Evolutionary conservation across 2,888 invertebrate genomes (phyloP).

Genomic region (Ectobius pallidus): DNA sequence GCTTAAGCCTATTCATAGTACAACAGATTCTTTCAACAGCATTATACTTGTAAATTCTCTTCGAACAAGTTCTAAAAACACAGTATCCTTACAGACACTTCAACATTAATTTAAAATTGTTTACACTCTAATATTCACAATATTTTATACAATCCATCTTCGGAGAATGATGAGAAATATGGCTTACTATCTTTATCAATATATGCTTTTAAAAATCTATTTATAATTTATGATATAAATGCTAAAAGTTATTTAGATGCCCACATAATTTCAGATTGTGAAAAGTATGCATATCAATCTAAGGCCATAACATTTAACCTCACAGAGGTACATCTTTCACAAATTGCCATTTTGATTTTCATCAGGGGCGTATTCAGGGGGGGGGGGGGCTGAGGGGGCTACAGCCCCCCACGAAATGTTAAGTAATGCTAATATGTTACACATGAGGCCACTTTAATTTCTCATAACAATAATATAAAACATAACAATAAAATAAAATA

Average conservation of each 20-base stretch:
- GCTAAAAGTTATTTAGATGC: not conserved
- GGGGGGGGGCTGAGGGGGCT: too few relatives aligned
- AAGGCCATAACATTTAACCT: constrained; percentile 4
- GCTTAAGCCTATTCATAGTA: too few relatives aligned
- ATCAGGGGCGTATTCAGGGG: too few relatives aligned
- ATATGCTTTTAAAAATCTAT: too few relatives aligned
- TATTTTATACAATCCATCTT: not conserved
- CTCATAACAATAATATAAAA: too few relatives aligned
- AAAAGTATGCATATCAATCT: not conserved
- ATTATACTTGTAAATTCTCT: not conserved
- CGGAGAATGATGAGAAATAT: not conserved
- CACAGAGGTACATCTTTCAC: not conserved
- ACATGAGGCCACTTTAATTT: too few relatives aligned
- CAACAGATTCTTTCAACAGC: not conserved
- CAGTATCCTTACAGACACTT: not conserved
- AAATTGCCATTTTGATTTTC: too few relatives aligned
- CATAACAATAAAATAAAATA: too few relatives aligned
- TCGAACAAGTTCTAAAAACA: not conserved
- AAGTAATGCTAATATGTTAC: too few relatives aligned
- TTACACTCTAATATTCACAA: not conserved
- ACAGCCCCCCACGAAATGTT: too few relatives aligned
- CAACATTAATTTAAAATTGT: not conserved
- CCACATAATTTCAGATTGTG: too few relatives aligned
- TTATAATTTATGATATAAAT: too few relatives aligned
- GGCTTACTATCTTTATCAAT: not conserved